Conservation (phyloP, 2,797 vertebrate genomes). For the Gallinago stenura region DNA sequence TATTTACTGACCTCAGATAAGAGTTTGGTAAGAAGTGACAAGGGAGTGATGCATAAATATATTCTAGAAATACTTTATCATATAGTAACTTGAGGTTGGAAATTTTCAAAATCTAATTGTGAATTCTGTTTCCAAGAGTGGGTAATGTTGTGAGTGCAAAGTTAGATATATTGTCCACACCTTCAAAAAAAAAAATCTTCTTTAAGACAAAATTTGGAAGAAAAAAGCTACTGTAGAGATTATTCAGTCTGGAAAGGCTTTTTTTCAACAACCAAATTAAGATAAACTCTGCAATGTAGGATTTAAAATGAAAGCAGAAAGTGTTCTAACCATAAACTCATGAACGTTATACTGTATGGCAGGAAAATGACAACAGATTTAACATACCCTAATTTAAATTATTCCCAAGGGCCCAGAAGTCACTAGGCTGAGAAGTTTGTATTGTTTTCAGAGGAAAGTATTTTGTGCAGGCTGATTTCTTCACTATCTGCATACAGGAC, state of each 20-base stretch:
- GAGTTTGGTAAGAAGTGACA: background rate
- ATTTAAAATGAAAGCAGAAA: background rate
- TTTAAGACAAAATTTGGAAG: background rate
- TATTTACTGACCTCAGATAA: background rate
- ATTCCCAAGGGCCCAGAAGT: background rate
- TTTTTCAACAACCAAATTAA: background rate
- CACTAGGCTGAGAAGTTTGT: background rate
- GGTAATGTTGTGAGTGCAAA: background rate
- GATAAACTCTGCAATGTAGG: background rate
- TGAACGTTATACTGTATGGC: background rate
- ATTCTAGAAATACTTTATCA: background rate
- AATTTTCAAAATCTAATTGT: background rate
- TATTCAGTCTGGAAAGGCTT: background rate
- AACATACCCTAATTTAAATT: background rate
- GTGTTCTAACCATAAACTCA: background rate
- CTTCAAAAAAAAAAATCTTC: background rate
- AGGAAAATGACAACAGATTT: background rate
- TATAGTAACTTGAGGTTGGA: background rate
- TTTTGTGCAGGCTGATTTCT: background rate
- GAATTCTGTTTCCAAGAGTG: background rate
- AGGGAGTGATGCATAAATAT: background rate
- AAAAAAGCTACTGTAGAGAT: background rate
- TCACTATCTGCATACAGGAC: rapidly evolving
- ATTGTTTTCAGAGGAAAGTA: background rate
- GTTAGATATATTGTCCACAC: background rate